phyloP scores from a whole-genome alignment of 2,888 invertebrate species.

The Nasonia oneida region DNA sequence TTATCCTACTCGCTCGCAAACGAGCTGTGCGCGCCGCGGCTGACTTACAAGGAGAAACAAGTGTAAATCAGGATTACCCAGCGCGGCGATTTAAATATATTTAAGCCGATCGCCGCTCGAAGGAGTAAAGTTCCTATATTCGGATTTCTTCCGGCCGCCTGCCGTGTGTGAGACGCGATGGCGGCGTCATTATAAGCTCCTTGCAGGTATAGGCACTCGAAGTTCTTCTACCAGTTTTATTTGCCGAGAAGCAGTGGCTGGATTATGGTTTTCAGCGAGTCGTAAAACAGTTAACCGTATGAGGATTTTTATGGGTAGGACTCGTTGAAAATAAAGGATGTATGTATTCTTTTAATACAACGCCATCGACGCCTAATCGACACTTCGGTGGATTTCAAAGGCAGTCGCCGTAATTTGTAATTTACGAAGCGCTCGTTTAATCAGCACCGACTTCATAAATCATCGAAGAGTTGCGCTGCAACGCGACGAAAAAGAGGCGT shows the following conservation, averaged over 20 bases:
- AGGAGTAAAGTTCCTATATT: slow-evolving; percentile 3
- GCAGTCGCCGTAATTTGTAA: neutral
- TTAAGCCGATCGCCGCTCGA: slow-evolving; percentile 64
- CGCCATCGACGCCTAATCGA: neutral
- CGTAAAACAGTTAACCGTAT: neutral
- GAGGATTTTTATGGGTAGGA: neutral
- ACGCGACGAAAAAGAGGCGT: neutral
- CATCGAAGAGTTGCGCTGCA: slow-evolving; percentile 22
- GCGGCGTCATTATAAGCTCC: neutral
- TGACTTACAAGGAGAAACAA: slow-evolving; percentile 67
- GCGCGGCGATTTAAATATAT: slow-evolving; percentile 68
- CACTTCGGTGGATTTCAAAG: slow-evolving; percentile 35
- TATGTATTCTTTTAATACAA: too few species aligned
- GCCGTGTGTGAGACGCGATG: too few species aligned
- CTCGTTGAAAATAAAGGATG: neutral
- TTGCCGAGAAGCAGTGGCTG: neutral
- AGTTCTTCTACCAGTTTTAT: neutral
- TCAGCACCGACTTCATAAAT: slow-evolving; percentile 48
- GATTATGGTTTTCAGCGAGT: neutral
- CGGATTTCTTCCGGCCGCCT: neutral
- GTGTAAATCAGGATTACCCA: slow-evolving; percentile 71
- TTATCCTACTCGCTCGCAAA: neutral
- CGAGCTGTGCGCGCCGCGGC: neutral
- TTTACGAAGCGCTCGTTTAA: slow-evolving; percentile 51
- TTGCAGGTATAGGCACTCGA: neutral